phyloP scores from a whole-genome alignment of 2,888 invertebrate species.

The Halocaridina rubra region DNA sequence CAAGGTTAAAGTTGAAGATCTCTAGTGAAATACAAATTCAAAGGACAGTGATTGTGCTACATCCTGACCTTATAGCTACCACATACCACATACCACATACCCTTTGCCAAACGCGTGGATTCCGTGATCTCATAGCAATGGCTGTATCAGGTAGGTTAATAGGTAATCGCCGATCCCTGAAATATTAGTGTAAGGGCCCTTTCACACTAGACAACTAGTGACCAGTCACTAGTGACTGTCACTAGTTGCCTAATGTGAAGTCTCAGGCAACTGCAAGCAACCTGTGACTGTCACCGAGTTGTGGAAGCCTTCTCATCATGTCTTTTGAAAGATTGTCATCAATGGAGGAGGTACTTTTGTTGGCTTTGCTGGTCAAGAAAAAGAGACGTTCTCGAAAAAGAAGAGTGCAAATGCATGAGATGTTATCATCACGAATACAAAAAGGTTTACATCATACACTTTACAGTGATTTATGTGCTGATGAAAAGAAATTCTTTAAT shows the following conservation, averaged over 20 bases:
- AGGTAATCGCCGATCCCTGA: too few species aligned
- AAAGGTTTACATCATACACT: constrained; percentile 16
- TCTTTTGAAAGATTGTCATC: not conserved
- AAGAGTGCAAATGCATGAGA: not conserved
- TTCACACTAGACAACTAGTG: not conserved
- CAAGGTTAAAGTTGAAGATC: too few species aligned
- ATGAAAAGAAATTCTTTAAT: constrained; percentile 14
- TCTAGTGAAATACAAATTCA: too few species aligned
- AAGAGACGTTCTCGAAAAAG: not conserved
- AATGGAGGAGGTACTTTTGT: not conserved
- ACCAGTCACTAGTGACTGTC: too few species aligned
- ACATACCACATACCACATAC: too few species aligned
- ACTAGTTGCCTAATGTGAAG: not conserved
- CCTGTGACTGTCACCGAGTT: constrained; percentile 3
- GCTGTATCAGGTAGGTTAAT: too few species aligned
- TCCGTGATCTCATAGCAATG: too few species aligned
- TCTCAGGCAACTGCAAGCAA: not conserved
- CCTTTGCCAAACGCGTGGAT: too few species aligned
- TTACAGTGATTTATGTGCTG: not conserved
- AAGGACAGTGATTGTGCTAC: too few species aligned
- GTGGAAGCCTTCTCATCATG: not conserved
- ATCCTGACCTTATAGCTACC: too few species aligned
- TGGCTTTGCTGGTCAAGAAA: constrained; percentile 16
- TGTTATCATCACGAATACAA: constrained; percentile 5
- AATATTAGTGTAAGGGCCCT: too few species aligned